Evolutionary conservation across 2,888 invertebrate species (phyloP), one percentile per base, ranked within the genome.

Genomic region (Drosophila stalkeri): DNA sequence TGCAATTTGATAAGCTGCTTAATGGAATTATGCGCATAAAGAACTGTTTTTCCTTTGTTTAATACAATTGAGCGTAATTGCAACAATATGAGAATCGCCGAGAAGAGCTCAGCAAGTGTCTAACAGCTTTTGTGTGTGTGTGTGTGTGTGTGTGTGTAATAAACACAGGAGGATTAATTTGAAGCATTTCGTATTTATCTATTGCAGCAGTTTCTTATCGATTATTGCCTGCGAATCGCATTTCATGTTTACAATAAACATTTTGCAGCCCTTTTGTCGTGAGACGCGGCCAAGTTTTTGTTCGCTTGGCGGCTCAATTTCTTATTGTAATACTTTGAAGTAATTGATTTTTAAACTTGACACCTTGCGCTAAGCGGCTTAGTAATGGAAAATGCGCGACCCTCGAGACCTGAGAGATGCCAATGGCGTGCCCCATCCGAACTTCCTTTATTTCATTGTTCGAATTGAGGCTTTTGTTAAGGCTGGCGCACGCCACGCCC

Each of bases 291-390:
- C 55, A 74, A 57, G 39, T 60, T 51, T 57, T 57, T 23, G 37
- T 37, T 55, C 23, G 54, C 23, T 31, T 41, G 39, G 62, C 14
- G n/a, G 51, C 27, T 35, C 59, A 62, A 62, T 66, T 74, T 81
- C 69, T 56, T 75, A 73, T 77, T 82, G 75, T 78, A 75, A 72
- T 82, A 72, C 72, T 67, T 72, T 73, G 56, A 76, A 85, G 83
- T 87, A 87, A 87, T 89, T 89, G 87, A 89, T 89, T 87, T 87
- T 82, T 82, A 82, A 89, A 87, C 87, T 82, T 87, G 87, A 89
- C 87, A 87, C 87, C 86, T 89, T 80, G 72, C 67, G 72, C 68
- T 87, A 87, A 87, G 89, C 83, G 71, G 88, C 80, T 87, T 87
- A 86, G 61, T 44, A 70, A 55, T 65, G 72, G 51, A 61, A 72